Evolutionary conservation across 2,888 invertebrate species (phyloP).

Genomic region (Molanna angustata): DNA sequence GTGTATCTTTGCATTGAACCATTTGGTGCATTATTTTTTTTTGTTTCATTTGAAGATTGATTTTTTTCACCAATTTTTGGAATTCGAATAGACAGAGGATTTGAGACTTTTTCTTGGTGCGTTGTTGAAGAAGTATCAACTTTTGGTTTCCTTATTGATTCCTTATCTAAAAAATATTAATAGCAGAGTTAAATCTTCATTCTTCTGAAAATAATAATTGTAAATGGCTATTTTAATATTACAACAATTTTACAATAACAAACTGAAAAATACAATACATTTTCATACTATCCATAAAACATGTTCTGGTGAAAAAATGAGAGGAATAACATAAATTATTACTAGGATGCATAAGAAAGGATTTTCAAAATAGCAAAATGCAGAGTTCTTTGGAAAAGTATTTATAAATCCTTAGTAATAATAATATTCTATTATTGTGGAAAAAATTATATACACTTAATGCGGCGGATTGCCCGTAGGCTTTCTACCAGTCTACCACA

Average conservation of each 20-base stretch:
- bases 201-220: neutral
- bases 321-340: no score
- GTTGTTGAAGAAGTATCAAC: constrained; percentile 38
- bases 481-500: no score
- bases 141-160: constrained; percentile 44
- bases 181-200: neutral
- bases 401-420: no score
- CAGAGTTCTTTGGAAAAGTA: no score
- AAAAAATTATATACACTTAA: no score
- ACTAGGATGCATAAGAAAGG: no score
- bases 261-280: neutral
- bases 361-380: no score
- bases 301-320: no score
- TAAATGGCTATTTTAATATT: neutral
- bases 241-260: neutral
- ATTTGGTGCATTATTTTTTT: constrained; percentile 36
- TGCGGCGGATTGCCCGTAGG: no score
- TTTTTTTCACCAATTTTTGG: constrained; percentile 51
- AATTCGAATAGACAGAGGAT: constrained; percentile 43
- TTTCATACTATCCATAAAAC: no score
- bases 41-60: constrained; percentile 34
- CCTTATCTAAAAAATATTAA: constrained; percentile 40
- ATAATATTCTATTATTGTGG: no score
- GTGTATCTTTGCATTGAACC: constrained; percentile 3
- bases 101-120: constrained; percentile 36